Percentiles rank a stretch among this genome's conserved stretches.
Evolutionary conservation across 2,888 invertebrate species (phyloP).

Genomic region (Parnassius mnemosyne): DNA sequence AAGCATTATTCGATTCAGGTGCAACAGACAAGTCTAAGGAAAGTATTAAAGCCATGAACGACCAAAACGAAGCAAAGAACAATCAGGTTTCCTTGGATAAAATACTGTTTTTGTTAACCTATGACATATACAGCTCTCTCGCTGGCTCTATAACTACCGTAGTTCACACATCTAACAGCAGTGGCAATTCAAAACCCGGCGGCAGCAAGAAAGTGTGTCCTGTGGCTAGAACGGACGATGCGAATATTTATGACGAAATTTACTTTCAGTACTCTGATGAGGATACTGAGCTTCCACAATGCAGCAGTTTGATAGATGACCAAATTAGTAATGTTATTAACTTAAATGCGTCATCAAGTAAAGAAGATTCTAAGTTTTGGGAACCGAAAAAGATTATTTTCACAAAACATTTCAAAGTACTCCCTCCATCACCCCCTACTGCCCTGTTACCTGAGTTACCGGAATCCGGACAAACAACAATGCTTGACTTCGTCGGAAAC

Average conservation of each 20-base stretch:
- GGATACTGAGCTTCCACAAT: constrained; percentile 77
- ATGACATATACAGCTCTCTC: constrained; percentile 84
- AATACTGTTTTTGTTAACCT: constrained; percentile 83
- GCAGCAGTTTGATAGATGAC: constrained; percentile 66
- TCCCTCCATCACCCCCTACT: constrained; percentile 60
- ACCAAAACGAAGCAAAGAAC: constrained; percentile 85
- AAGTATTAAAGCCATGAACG: constrained; percentile 87
- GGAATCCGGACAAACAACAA: constrained; percentile 59
- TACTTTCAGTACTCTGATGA: constrained; percentile 82
- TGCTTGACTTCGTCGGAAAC: constrained; percentile 69
- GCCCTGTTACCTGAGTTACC: constrained; percentile 62
- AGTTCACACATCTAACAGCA: constrained; percentile 66
- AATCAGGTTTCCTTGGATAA: constrained; percentile 57
- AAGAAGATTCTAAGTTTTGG: constrained; percentile 69
- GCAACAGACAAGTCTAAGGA: constrained; percentile 56
- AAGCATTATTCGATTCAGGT: constrained; percentile 67
- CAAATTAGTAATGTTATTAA: constrained; percentile 79
- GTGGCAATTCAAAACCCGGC: constrained; percentile 75
- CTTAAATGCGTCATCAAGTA: constrained; percentile 71
- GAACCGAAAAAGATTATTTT: constrained; percentile 67
- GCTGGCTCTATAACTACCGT: constrained; percentile 71
- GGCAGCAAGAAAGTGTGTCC: constrained; percentile 75
- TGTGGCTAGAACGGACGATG: constrained; percentile 60
- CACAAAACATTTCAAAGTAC: constrained; percentile 63
- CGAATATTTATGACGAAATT: constrained; percentile 70